Base-by-base conservation (phyloP, 2,888 invertebrate genomes). In the Norana najaformis region DNA sequence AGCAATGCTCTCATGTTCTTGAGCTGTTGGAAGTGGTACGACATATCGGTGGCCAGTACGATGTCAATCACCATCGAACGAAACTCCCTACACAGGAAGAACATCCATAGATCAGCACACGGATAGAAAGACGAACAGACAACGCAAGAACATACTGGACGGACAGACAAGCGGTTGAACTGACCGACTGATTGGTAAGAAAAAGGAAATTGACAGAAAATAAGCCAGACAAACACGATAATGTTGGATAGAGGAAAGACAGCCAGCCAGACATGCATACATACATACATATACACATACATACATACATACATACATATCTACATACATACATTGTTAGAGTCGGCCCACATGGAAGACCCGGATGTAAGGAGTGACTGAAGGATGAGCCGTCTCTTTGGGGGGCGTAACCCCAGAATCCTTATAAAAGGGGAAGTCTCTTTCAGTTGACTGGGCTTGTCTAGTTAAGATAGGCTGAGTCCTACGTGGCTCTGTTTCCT, bases 21-120 rank as follows among this genome's bases (percentile, higher is more conserved):
- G 93, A 99, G 96, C 95, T 99, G 98, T 95, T 98, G 98, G 95
- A 99, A 99, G 95, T 99, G 98, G 95, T 97, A 98, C 92, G 98
- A 98, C 98, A 99, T 99, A 96, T 99, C 98, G 0, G 98, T 99
- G 47, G 98, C 98, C 93, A 99, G 96, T 92, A 99, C 98, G 97
- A 98, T 98, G 95, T 98, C 98, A 93, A 99, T 98, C 89, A 98
- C 97, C 92, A 98, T 96, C 39, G 97, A 96, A 88, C 98, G 96
- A 95, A 98, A 97, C 95, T 98, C 98, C 83, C 98, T 97, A 89
- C 16, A 82, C 36, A 23, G 18, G 23, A 85, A 85, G 23, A 18
- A 14, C 34, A 36, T 3, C 23, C 34, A 35, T 35, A 37, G 36
- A 23, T 36, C 85, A 85, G 36, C 85, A 36, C 36, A 36, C 34